Percentiles rank a stretch among this genome's conserved stretches.
phyloP scores from a whole-genome alignment of 2,797 vertebrate species.

The Poeciliopsis paucimaculata region DNA sequence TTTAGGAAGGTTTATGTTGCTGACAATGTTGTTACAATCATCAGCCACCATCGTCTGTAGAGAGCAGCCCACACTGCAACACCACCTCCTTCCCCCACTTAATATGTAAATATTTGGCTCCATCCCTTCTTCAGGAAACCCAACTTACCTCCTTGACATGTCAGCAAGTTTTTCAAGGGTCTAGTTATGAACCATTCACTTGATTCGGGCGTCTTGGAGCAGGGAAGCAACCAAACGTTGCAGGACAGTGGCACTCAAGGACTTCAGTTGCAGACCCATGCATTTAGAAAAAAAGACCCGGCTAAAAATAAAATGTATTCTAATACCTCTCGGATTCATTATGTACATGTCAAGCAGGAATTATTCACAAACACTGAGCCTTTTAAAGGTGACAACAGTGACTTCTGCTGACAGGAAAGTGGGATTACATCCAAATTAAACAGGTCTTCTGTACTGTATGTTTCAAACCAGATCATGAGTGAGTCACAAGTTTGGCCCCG shows the following conservation, averaged over 20 bases:
- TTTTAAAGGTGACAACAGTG: conserved; percentile 20
- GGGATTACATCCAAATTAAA: conserved; percentile 7
- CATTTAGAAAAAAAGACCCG: not conserved
- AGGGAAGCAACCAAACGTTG: not conserved
- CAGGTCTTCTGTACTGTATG: conserved; percentile 25
- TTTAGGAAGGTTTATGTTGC: not conserved
- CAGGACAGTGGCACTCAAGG: not conserved
- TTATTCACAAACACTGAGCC: not conserved
- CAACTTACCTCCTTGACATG: not conserved
- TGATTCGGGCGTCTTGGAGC: not conserved
- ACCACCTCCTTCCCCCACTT: not conserved
- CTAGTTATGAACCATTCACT: not conserved
- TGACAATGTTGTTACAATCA: not conserved
- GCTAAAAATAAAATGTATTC: not conserved
- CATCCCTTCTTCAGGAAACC: not conserved
- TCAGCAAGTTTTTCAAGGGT: not conserved
- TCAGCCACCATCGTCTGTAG: not conserved
- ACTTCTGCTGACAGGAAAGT: conserved; percentile 27
- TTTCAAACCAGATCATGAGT: conserved; percentile 63
- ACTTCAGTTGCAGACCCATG: not conserved
- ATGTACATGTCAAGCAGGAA: conserved; percentile 5
- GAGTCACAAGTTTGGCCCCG: conserved; percentile 60
- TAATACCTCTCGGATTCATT: conserved; percentile 3
- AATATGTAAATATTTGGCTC: not conserved
- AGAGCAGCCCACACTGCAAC: not conserved